phyloP scores from a whole-genome alignment of 2,888 invertebrate species.

The Tiliacea aurago region DNA sequence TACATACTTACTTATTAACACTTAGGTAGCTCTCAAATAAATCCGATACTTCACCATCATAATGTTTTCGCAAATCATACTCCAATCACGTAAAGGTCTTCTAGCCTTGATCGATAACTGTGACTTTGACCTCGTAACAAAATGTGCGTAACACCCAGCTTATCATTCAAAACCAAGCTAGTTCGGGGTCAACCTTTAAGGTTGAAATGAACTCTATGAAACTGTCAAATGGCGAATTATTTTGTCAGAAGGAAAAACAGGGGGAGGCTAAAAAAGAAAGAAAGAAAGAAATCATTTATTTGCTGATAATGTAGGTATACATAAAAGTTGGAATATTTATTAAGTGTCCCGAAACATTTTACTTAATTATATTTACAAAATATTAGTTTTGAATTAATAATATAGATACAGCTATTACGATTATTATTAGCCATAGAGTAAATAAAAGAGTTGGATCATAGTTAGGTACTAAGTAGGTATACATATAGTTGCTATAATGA shows the following conservation, averaged over 20 bases:
- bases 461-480: background rate
- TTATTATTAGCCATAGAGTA: too few species aligned
- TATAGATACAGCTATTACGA: too few species aligned
- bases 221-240: constrained; percentile 3
- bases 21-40: constrained; percentile 9
- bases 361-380: too few species aligned
- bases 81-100: constrained; percentile 47
- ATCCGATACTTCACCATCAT: constrained; percentile 22
- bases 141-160: constrained; percentile 61
- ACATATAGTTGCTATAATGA: background rate
- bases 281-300: too few species aligned
- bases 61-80: constrained; percentile 45
- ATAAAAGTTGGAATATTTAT: too few species aligned
- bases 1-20: constrained; percentile 37
- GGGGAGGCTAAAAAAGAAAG: too few species aligned
- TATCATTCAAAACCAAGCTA: constrained; percentile 63
- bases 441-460: constrained; percentile 3
- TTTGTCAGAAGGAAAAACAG: background rate
- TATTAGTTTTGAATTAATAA: too few species aligned
- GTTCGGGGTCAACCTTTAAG: constrained; percentile 49
- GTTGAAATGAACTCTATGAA: constrained; percentile 10
- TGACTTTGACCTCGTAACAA: constrained; percentile 73
- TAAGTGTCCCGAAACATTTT: too few species aligned
- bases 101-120: constrained; percentile 66
- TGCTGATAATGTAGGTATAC: too few species aligned